Base-by-base conservation (phyloP, 2,888 invertebrate genomes). In the Tenodera sinensis region DNA sequence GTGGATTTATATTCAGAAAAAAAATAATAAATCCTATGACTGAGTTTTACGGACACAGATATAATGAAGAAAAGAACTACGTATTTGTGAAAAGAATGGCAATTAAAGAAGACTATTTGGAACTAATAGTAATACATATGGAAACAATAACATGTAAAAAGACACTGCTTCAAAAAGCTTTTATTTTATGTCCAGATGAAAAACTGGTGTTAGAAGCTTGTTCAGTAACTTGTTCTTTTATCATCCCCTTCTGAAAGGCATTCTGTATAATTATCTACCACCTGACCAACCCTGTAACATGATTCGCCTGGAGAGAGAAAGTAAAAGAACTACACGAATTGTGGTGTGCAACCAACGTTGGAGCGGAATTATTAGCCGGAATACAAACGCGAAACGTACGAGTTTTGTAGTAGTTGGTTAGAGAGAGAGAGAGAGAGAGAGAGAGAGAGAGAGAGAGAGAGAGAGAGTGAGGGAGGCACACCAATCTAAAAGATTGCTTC, bases 401-500 rank as follows among this genome's bases (percentile, higher is more conserved):
- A 71, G 54, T 71, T 71, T 71, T 71, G 54, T 20, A 71, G 20
- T 71, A 20, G 54, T 71, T 71, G 25, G 54, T 25, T 15, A 71
- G 20, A 20, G 54, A 71, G 54, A 20, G 54, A 71, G 54, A 6
- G 15, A 54, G 54, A 30, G 30, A 30, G 30, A 30, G 30, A 30
- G 30, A 30, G 30, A 30, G 30, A 30, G 30, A 30, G 30, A 30
- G 30, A 30, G 30, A 30, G 30, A 30, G 30, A 30, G 30, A 4
- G 30, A 4, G 30, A 4, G 30, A 30, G 30, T 2, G 30, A 30
- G 30, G 4, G 30, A 9, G 54, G 15, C 54, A 15, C 25, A 71
- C 54, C 85, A 85, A 85, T 85, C 85, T 85, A 85, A 85, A 85
- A 85, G 85, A 85, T 85, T 85, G 54, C 85, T 85, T 42, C 28